Evolutionary conservation across 2,888 invertebrate species (phyloP).

Genomic region (Agrenia bidenticulata): DNA sequence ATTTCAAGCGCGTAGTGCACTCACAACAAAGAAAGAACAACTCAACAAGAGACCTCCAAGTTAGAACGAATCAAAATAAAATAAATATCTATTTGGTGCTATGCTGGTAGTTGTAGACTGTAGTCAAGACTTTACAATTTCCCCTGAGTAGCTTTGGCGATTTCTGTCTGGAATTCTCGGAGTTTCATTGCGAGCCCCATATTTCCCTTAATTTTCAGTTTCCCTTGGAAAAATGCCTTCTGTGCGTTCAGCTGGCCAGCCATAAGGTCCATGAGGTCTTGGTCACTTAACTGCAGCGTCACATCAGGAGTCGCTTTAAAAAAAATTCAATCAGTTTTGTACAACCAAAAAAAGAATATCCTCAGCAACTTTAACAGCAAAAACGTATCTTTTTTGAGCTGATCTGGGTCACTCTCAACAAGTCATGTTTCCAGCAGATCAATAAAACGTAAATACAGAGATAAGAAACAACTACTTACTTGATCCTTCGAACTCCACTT

Average conservation of each 20-base stretch:
- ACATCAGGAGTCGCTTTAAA: conserved; percentile 80
- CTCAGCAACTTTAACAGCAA: no score
- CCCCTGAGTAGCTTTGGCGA: conserved; percentile 53
- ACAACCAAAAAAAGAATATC: no score
- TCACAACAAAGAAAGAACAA: no score
- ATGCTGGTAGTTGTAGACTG: no score
- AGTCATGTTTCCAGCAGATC: neutral
- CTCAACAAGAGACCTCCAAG: no score
- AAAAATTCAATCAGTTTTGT: no score
- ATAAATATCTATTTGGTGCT: no score
- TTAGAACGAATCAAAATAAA: no score
- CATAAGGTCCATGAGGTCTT: conserved; percentile 82
- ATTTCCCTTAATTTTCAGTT: conserved; percentile 79
- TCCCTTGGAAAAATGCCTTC: conserved; percentile 94
- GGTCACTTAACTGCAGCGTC: conserved; percentile 83
- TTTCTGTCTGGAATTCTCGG: conserved; percentile 68
- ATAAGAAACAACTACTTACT: conserved; percentile 54
- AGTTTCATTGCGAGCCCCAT: conserved; percentile 94
- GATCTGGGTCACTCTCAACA: no score
- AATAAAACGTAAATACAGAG: neutral
- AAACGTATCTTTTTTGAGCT: conserved; percentile 2
- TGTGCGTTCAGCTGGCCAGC: conserved; percentile 90
- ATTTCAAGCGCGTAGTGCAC: no score
- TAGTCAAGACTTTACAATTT: conserved; percentile 45
- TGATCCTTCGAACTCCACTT: conserved; percentile 74